phyloP scores from a whole-genome alignment of 2,888 invertebrate genomes.

The Macrosoma leucophasiata region DNA sequence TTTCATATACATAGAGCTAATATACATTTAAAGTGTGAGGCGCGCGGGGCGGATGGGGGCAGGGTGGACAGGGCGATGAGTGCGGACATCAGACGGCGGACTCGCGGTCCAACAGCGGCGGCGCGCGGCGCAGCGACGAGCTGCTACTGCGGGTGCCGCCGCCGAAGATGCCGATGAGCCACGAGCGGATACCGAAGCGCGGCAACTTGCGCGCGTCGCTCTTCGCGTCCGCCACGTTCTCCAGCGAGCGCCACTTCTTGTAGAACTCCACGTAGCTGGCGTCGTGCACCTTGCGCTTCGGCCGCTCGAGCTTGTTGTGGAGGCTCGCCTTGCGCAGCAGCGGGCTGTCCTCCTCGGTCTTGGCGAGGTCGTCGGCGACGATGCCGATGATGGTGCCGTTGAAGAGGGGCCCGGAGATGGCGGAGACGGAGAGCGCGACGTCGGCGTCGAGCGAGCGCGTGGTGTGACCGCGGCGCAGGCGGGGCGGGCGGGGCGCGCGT shows the following conservation, averaged over 20 bases:
- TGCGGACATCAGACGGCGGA: slow-evolving; percentile 55
- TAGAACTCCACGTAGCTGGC: slow-evolving; percentile 68
- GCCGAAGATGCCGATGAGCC: slow-evolving; percentile 85
- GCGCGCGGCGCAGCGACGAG: slow-evolving; percentile 57
- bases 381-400: slow-evolving; percentile 62
- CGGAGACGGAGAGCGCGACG: slow-evolving; percentile 46
- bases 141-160: slow-evolving; percentile 81
- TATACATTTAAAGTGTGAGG: slow-evolving; percentile 31
- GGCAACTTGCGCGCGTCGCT: slow-evolving; percentile 72
- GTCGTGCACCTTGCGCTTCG: slow-evolving; percentile 56
- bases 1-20: slow-evolving; percentile 54
- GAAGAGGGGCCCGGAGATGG: slow-evolving; percentile 57
- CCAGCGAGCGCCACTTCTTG: slow-evolving; percentile 88
- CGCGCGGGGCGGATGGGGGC: slow-evolving; percentile 4
- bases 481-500: slow-evolving; percentile 41
- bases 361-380: slow-evolving; percentile 48
- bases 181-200: slow-evolving; percentile 80
- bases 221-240: slow-evolving; percentile 75
- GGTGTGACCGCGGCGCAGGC: slow-evolving; percentile 43
- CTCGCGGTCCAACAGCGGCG: slow-evolving; percentile 65
- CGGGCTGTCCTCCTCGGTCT: slow-evolving; percentile 59
- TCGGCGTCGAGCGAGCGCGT: slow-evolving; percentile 55
- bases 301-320: slow-evolving; percentile 51
- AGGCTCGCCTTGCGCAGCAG: slow-evolving; percentile 63
- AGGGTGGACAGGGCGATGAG: slow-evolving; percentile 6